A percentile compares a stretch with the other conserved stretches of the same genome.
Conservation (phyloP, 2,888 invertebrate genomes). For the Rapana venosa region DNA sequence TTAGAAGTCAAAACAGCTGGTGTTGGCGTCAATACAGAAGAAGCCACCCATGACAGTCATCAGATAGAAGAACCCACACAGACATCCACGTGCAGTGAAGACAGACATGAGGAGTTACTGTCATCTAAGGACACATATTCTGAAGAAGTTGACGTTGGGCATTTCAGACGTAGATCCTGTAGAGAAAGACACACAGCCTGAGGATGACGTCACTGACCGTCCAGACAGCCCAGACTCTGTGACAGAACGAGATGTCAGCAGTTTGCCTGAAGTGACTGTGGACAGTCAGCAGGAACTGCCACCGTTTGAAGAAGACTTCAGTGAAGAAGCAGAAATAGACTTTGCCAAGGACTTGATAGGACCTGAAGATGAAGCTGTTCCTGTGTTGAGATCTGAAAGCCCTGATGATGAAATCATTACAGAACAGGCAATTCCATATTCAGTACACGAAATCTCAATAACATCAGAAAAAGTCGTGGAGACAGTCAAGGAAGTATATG, state of each 20-base stretch:
- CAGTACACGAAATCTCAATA: too few species aligned
- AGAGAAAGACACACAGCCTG: neutral
- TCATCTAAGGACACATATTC: neutral
- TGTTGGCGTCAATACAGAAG: neutral
- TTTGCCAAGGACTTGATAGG: neutral
- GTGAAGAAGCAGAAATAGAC: conserved; percentile 14
- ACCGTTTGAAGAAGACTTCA: neutral
- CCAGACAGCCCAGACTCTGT: conserved; percentile 30
- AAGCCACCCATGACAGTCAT: neutral
- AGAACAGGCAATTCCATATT: too few species aligned
- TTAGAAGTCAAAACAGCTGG: neutral
- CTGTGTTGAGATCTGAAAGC: neutral
- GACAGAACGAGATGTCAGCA: neutral
- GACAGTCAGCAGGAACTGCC: neutral
- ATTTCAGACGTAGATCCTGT: neutral
- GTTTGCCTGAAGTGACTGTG: neutral
- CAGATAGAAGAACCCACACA: neutral
- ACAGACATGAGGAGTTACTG: neutral
- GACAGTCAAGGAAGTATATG: too few species aligned
- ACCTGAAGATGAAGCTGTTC: neutral
- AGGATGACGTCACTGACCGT: neutral
- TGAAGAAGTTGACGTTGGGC: neutral
- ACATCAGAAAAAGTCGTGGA: too few species aligned
- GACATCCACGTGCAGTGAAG: neutral
- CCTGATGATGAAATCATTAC: neutral